Evolutionary conservation across 2,113 vertebrate genomes (phyloP), one percentile per base, ranked within the genome.

Genomic region (Nematolebias whitei): DNA sequence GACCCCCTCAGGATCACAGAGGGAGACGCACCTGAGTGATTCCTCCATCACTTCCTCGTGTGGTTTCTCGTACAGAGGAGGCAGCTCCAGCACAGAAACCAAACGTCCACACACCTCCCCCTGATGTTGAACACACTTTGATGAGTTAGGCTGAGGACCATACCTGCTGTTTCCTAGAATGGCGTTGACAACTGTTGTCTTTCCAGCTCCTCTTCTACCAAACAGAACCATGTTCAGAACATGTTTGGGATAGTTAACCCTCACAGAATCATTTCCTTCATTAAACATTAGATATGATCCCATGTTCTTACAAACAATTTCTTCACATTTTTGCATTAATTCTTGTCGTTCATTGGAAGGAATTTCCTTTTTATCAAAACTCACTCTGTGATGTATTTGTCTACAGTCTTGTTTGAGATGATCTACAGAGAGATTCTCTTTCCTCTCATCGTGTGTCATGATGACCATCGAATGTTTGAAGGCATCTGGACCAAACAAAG

Each of bases 221-320:
- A 43, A 84, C 59, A 87, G 63, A 24, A 87, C 72, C 76, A 86
- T 56, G 65, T 85, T 85, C 11, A 83, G 0, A 35, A 10, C 5
- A 35, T 4, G 32, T 35, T 35, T 35, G 32, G 26, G 26, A 29
- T 29, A 4, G 26, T 29, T 29, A 29, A 29, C 26, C 26, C 3
- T 29, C 26, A 29, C 26, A 29, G 26, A 29, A 29, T 29, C 26
- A 29, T 29, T 6, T 29, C 6, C 16, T n/a, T 20, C 45, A 12
- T 2, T 22, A 11, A 48, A 12, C 8, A 11, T 48, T n/a, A 48
- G 45, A 19, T 20, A 49, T 3, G 11, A 11, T 20, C 20, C 20
- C 11, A 23, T 49, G 47, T 49, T 49, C 4, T 49, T 10, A 5
- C 14, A 22, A 7, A 49, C 47, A 23, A 49, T 49, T 2, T 14